Base-by-base conservation (phyloP, 53 echinoderm and acorn worm genomes). In the Antedon mediterranea region DNA sequence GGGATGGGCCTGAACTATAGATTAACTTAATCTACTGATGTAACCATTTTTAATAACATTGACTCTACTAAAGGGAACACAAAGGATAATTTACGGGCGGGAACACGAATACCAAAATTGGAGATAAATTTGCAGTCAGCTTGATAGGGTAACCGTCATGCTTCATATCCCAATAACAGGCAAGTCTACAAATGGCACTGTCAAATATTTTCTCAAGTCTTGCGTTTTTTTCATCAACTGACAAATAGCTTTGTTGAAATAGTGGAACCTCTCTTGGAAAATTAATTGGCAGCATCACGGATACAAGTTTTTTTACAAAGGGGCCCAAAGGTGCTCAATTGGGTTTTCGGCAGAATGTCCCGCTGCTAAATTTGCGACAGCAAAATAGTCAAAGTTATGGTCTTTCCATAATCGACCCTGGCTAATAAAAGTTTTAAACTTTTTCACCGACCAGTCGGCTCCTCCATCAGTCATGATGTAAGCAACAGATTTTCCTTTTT, bases 291-390 rank as follows among this genome's bases (percentile, higher is more conserved):
- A 88, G 43, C 20, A 74, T 42, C 9, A 88, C 88, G 4, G 78
- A 81, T 3, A 78, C 81, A 7, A 88, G 44, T 34, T 74, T 74
- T 26, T 74, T 79, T 28, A 81, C 0, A 84, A 41, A 18, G 84
- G 84, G 3, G 88, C 57, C 82, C 88, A 84, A 0, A 74, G 27
- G 32, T 84, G 84, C 34, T 88, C 82, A n/a, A 88, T 81, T 26
- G 76, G 84, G 30, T 84, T 87, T 32, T 75, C 43, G 23, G 87
- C 87, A 71, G 76, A 79, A 28, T 87, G 80, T 2, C 77, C 74
- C 41, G 80, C 77, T 75, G 87, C 84, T 15, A 80, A 77, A 5
- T 79, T 83, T 0, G 84, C 77, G 70, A 79, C 57, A 11, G 23
- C 57, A 57, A 18, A 57, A 18, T 57, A 57, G 41, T 88, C 84